Evolutionary conservation across 35 echinoderm and acorn worm genomes (phyloP).

Genomic region (Lytechinus variegatus): DNA sequence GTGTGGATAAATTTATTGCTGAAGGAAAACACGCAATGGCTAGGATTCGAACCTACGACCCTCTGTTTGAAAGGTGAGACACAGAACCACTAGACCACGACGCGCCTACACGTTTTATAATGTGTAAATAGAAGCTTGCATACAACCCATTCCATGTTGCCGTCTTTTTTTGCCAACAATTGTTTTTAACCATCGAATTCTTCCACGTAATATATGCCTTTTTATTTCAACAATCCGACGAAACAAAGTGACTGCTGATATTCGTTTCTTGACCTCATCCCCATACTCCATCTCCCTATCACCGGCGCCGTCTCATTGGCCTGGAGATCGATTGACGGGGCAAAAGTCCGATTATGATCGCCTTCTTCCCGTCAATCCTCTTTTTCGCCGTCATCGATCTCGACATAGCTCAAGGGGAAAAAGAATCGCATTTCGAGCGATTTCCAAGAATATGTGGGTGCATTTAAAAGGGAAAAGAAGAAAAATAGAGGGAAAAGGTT

Average conservation of each 20-base stretch:
- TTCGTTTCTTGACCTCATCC: not conserved
- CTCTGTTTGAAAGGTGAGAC: too few species aligned
- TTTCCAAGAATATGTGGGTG: not conserved
- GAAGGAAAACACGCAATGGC: too few species aligned
- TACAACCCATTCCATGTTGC: too few species aligned
- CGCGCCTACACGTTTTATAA: too few species aligned
- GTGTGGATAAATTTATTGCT: too few species aligned
- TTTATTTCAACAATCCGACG: not conserved
- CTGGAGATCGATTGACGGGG: not conserved
- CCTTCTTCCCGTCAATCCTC: not conserved
- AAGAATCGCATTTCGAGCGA: not conserved
- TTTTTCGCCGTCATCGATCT: not conserved
- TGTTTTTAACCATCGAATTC: too few species aligned
- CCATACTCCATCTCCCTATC: not conserved
- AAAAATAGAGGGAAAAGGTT: not conserved
- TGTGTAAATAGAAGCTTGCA: too few species aligned
- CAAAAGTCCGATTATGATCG: not conserved
- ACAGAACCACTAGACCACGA: too few species aligned
- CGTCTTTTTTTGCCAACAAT: too few species aligned
- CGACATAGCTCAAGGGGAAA: not conserved
- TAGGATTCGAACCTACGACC: too few species aligned
- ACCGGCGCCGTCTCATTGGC: not conserved
- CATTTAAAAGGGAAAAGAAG: not conserved
- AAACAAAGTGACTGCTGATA: not conserved
- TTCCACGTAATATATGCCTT: not conserved